Evolutionary conservation across 2,113 vertebrate genomes (phyloP).

Genomic region (Oceanodroma tethys): DNA sequence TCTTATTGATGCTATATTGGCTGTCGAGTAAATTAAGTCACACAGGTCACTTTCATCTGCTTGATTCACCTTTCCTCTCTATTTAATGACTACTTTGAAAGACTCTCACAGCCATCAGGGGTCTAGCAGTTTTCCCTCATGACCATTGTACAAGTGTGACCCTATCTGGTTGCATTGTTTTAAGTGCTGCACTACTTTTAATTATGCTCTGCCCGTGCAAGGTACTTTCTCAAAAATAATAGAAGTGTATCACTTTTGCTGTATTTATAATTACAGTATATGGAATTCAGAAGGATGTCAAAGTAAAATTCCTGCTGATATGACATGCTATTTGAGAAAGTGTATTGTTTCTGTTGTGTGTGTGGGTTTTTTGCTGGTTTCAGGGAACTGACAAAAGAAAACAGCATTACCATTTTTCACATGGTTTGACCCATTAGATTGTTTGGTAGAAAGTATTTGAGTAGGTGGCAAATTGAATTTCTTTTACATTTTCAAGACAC

Average conservation of each 20-base stretch:
- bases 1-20: neutral
- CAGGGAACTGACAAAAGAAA: constrained; percentile 18
- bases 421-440: constrained; percentile 45
- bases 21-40: neutral
- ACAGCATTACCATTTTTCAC: constrained; percentile 29
- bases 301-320: constrained; percentile 5
- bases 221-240: neutral
- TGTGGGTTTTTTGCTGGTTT: neutral
- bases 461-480: constrained; percentile 48
- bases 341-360: neutral
- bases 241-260: neutral
- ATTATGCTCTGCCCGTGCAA: neutral
- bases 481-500: constrained; percentile 62
- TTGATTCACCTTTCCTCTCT: neutral
- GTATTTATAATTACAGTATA: neutral
- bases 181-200: constrained; percentile 16
- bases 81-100: neutral
- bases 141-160: neutral
- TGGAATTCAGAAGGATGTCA: neutral
- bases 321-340: constrained; percentile 15
- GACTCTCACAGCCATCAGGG: neutral
- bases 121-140: neutral
- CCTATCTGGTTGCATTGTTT: neutral
- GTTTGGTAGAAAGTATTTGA: constrained; percentile 44
- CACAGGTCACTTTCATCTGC: neutral